Evolutionary conservation across 1,140 invertebrate species (phyloP), one percentile per base, ranked within the genome.

Genomic region (Geopemphigus sp.): DNA sequence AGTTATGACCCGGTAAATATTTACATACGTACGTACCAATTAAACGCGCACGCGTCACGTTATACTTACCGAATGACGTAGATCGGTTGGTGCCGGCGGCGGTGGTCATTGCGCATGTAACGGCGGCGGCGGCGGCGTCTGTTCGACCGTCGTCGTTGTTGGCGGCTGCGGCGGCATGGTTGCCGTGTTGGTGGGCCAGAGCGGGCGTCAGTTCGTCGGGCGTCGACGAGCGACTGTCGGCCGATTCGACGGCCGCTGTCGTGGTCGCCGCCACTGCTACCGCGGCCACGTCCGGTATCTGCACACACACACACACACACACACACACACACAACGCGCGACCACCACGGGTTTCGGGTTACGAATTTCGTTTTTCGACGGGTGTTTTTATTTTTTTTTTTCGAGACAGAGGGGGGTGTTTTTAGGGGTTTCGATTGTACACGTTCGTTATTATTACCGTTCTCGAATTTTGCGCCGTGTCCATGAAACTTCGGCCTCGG

Each of bases 161-260:
- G 6, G 32, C 19, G 2, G n/a, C 11, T 19, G 45, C 56, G 19
- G 4, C 29, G 24, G 39, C 19, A 61, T 24, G 15, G 45, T 0
- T 22, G 39, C 1, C 15, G 17, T 19, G 19, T 19, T 5, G 50
- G 14, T 29, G 47, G 73, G 59, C 22, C 17, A 82, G 59, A 19
- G 81, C 80, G 22, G 82, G 82, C n/a, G 82, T 82, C 24, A 82
- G 54, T 72, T 82, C 82, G 63, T 82, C 81, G 29, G 82, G 82
- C 12, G 81, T 81, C 17, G 82, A 80, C n/a, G 82, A 57, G 50
- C 82, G 81, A 45, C 81, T 82, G 50, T 68, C 63, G 56, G 56
- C 39, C 39, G 74, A 47, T 1, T 76, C 73, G 54, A 19, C 26
- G 22, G 19, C 39, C 15, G 50, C 56, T 32, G 57, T 19, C 15